A percentile compares a stretch with the other conserved stretches of the same genome.
Evolutionary conservation across 1,140 invertebrate genomes (phyloP).

Genomic region (Arctopsyche grandis): DNA sequence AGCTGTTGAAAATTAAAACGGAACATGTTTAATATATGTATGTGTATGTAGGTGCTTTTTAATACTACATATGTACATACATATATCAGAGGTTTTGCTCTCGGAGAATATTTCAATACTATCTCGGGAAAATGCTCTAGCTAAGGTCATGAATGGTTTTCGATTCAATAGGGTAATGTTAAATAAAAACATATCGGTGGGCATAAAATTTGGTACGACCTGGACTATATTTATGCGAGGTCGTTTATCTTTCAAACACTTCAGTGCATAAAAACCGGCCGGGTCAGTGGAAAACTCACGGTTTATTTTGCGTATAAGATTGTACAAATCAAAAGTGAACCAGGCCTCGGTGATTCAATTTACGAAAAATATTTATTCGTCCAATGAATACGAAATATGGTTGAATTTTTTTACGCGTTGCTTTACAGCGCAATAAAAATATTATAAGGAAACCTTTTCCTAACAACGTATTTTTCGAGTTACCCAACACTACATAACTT

Average conservation of each 20-base stretch:
- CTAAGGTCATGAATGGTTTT: not conserved
- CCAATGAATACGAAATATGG: too few relatives aligned
- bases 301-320: conserved; percentile 10
- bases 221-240: conserved; percentile 45
- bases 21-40: not conserved
- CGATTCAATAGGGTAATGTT: conserved; percentile 19
- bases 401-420: too few relatives aligned
- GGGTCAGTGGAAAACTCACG: conserved; percentile 19
- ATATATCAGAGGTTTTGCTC: not conserved
- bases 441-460: conserved; percentile 2
- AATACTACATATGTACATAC: not conserved
- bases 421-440: not conserved
- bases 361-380: too few relatives aligned
- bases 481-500: too few relatives aligned
- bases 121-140: not conserved
- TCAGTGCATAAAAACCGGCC: conserved; percentile 42
- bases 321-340: too few relatives aligned
- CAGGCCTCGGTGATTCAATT: too few relatives aligned
- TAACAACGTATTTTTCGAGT: too few relatives aligned
- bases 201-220: conserved; percentile 44
- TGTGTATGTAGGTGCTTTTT: not conserved
- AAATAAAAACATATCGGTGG: conserved; percentile 29
- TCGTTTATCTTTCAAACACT: conserved; percentile 49
- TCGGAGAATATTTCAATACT: conserved; percentile 5
- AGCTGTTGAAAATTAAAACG: conserved; percentile 52